Percentiles rank a stretch among this genome's conserved stretches.
phyloP scores from a whole-genome alignment of 2,113 vertebrate genomes.

The Pelobates fuscus region DNA sequence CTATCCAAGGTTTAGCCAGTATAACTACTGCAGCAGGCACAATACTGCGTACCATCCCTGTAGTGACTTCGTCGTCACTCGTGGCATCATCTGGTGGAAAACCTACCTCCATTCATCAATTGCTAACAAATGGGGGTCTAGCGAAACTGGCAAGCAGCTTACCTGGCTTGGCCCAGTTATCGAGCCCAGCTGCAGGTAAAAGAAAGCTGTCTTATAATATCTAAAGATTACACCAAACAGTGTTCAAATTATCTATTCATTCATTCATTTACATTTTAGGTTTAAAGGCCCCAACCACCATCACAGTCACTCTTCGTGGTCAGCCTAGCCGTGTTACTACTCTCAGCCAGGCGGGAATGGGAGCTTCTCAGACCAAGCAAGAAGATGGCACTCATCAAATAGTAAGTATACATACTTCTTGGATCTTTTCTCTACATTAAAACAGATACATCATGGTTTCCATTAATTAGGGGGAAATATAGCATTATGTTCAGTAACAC shows the following conservation, averaged over 20 bases:
- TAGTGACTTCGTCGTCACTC: constrained; percentile 75
- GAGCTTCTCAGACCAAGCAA: constrained; percentile 18
- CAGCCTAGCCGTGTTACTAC: constrained; percentile 76
- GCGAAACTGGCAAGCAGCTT: constrained; percentile 91
- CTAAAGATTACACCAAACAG: neutral
- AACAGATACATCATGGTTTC: too few species aligned
- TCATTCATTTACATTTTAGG: constrained; percentile 62
- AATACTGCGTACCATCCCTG: constrained; percentile 84
- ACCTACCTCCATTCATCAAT: constrained; percentile 91
- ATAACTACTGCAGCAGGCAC: constrained; percentile 72
- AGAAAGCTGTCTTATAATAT: neutral
- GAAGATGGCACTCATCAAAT: constrained; percentile 61
- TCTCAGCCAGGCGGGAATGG: constrained; percentile 72
- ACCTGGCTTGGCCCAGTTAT: constrained; percentile 89
- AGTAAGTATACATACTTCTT: neutral
- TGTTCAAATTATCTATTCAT: neutral
- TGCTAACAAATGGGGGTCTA: constrained; percentile 88
- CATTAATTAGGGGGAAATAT: too few species aligned
- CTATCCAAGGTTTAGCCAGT: constrained; percentile 74
- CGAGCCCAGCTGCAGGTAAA: constrained; percentile 86
- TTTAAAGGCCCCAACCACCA: constrained; percentile 88
- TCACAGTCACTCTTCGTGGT: constrained; percentile 87
- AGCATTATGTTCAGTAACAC: too few species aligned
- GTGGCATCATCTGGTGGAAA: constrained; percentile 73
- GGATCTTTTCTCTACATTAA: too few species aligned